phyloP scores from a whole-genome alignment of 30 jellyfish, hydroid and myxozoan genomes.

The Morbakka virulenta region DNA sequence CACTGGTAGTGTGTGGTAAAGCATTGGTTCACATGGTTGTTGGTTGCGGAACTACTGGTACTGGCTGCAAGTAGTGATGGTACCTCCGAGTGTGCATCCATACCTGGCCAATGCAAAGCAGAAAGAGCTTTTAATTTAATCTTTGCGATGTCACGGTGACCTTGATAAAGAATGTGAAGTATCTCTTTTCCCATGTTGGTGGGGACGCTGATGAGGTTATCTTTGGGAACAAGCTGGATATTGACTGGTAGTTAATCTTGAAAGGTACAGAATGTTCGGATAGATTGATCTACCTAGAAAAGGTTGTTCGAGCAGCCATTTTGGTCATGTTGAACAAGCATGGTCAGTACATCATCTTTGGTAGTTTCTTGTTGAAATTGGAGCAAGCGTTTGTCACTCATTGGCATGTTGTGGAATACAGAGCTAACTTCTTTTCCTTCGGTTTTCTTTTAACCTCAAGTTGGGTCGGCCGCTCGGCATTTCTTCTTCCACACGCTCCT shows the following conservation, averaged over 20 bases:
- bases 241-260: constrained; percentile 12
- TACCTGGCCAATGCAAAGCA: too few species aligned
- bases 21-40: constrained; percentile 29
- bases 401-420: neutral
- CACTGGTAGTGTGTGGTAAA: constrained; percentile 31
- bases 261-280: constrained; percentile 21
- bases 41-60: neutral
- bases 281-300: neutral
- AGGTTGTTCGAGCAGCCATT: constrained; percentile 13
- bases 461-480: too few species aligned
- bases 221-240: constrained; percentile 10
- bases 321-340: too few species aligned
- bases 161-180: too few species aligned
- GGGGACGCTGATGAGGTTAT: constrained; percentile 44
- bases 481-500: too few species aligned
- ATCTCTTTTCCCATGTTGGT: too few species aligned
- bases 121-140: constrained; percentile 21
- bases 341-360: too few species aligned
- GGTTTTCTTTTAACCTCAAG: too few species aligned
- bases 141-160: constrained; percentile 50
- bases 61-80: too few species aligned
- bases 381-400: neutral
- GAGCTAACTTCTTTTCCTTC: neutral
- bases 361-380: too few species aligned
- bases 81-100: too few species aligned